phyloP scores from a whole-genome alignment of 2,113 vertebrate genomes.

The Gorsachius goisagi region DNA sequence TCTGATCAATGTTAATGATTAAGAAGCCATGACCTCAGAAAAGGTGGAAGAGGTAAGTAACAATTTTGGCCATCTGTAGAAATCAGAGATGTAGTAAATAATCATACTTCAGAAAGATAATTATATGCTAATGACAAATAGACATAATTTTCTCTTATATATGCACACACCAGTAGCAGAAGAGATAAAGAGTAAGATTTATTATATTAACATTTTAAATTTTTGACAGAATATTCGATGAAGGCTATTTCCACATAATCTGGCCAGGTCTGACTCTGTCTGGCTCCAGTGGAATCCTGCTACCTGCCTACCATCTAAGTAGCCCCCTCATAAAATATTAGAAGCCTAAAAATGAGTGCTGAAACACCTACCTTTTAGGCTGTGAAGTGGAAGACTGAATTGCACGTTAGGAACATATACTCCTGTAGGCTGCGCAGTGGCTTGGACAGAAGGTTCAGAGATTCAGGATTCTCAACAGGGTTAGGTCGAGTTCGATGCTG shows the following conservation, averaged over 20 bases:
- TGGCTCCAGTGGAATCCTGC: background rate
- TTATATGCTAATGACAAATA: background rate
- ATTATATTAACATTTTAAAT: background rate
- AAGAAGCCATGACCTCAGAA: background rate
- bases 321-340: background rate
- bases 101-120: background rate
- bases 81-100: background rate
- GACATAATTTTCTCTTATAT: background rate
- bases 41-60: background rate
- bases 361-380: background rate
- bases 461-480: background rate
- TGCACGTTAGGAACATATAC: fast-evolving
- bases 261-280: background rate
- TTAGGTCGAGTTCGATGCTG: background rate
- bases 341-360: background rate
- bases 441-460: background rate
- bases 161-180: background rate
- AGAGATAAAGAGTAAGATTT: background rate
- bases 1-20: background rate
- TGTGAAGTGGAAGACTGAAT: background rate
- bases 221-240: background rate
- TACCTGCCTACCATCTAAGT: background rate
- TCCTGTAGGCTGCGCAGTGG: background rate
- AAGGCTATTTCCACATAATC: background rate
- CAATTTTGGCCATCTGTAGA: background rate